These are phyloP conservation scores for Hydrozoanthus gracilis DNA, from an alignment of 92 coral and sea anemone species.

Conservation along the genomic window DNA sequence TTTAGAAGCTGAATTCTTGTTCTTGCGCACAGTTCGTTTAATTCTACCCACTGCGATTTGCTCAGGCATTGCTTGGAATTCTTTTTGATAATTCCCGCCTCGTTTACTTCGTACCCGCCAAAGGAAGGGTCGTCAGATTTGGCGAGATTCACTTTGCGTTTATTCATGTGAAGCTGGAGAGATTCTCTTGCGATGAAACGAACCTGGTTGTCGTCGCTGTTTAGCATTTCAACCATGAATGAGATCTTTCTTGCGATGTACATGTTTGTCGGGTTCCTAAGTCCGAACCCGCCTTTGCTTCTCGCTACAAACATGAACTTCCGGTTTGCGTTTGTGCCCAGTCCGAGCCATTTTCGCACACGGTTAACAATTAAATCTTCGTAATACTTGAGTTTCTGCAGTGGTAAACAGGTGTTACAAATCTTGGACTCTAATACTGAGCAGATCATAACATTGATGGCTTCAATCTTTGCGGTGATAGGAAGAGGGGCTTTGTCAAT, in stretches of 20 bases:
- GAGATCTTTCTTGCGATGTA: too few species aligned
- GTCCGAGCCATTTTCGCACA: background rate
- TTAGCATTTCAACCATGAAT: too few species aligned
- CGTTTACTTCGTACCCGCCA: background rate
- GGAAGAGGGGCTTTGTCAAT: background rate
- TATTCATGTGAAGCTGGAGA: background rate
- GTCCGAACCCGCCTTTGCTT: background rate
- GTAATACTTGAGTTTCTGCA: background rate
- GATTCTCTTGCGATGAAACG: background rate
- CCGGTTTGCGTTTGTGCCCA: background rate
- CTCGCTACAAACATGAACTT: background rate
- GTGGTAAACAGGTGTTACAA: background rate
- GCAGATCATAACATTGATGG: background rate
- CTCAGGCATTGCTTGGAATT: background rate
- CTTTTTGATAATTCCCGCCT: background rate
- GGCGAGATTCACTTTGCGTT: background rate
- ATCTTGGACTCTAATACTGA: slow-evolving; percentile 4
- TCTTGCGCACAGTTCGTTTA: background rate
- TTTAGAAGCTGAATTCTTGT: too few species aligned
- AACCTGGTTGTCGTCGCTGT: too few species aligned
- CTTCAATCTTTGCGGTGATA: background rate
- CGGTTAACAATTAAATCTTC: background rate
- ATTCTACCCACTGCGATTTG: background rate
- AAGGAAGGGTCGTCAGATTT: background rate
- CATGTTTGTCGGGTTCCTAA: too few species aligned